phyloP scores from a whole-genome alignment of 2,888 invertebrate species.

The Harpagoxenus sublaevis region DNA sequence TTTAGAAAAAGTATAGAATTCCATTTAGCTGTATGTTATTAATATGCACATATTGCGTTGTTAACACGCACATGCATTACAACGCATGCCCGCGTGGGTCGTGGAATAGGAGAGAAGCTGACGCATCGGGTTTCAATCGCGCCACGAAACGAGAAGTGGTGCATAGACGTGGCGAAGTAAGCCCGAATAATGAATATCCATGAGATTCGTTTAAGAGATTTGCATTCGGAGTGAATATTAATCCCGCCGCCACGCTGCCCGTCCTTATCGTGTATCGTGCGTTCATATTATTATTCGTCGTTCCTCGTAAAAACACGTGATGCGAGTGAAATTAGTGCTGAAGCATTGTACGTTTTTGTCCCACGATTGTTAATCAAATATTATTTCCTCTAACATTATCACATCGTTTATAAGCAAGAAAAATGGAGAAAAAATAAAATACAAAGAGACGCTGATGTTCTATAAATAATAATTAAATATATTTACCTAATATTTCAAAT shows the following conservation, averaged over 20 bases:
- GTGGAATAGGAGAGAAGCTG: slow-evolving; percentile 28
- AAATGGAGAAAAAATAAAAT: neutral
- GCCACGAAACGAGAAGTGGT: slow-evolving; percentile 15
- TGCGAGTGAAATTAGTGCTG: slow-evolving; percentile 6
- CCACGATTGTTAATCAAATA: neutral
- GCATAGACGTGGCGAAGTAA: neutral
- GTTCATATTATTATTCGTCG: slow-evolving; percentile 2
- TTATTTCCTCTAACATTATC: neutral
- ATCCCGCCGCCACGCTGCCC: neutral
- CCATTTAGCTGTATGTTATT: neutral
- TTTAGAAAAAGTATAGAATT: slow-evolving; percentile 5
- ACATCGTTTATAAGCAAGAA: neutral
- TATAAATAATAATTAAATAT: neutral
- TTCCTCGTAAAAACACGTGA: neutral
- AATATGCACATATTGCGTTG: neutral
- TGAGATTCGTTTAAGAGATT: slow-evolving; percentile 31
- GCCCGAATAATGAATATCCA: slow-evolving; percentile 36
- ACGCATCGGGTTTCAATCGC: slow-evolving; percentile 6
- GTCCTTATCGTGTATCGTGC: neutral
- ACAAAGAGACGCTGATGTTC: neutral
- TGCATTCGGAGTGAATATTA: slow-evolving; percentile 30
- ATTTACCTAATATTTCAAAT: neutral
- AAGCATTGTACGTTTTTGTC: slow-evolving; percentile 5
- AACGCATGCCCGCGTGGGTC: slow-evolving; percentile 27
- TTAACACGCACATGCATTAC: neutral